Conservation (phyloP, 2,888 invertebrate species). For the Cephus pulcher region DNA sequence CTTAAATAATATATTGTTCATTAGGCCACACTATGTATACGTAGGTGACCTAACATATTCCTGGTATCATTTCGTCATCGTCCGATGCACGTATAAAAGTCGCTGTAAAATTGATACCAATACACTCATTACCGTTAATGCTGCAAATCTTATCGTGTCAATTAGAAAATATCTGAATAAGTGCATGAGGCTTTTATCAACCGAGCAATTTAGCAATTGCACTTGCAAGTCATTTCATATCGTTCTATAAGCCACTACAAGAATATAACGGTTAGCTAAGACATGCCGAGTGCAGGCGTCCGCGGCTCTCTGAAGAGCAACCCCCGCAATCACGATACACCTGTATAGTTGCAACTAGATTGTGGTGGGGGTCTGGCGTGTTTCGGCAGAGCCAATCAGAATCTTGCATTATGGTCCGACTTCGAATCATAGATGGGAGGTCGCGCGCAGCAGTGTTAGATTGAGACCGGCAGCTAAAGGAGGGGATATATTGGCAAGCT, state of each 20-base stretch:
- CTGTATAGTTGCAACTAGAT: neutral
- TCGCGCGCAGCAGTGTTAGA: conserved; percentile 2
- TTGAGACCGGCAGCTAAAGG: neutral
- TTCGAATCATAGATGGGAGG: neutral
- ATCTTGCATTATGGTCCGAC: conserved; percentile 1
- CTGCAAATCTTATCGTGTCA: neutral
- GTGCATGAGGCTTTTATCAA: neutral
- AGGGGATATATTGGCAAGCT: neutral
- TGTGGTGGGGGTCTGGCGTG: conserved; percentile 1
- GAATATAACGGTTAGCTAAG: neutral
- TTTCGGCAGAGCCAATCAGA: neutral
- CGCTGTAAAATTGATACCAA: neutral
- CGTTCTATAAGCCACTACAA: neutral
- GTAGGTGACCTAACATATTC: neutral
- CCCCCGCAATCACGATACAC: neutral
- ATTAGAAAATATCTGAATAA: neutral
- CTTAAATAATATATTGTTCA: neutral
- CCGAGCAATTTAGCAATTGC: neutral
- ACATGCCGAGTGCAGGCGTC: neutral
- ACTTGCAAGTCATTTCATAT: neutral
- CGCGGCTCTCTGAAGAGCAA: neutral
- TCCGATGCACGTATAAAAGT: neutral
- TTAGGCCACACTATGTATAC: neutral
- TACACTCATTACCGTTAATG: neutral
- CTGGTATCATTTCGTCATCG: neutral